Percentiles rank a stretch among this genome's conserved stretches.
Evolutionary conservation across 2,113 vertebrate genomes (phyloP).

Genomic region (Periophthalmus modestus): DNA sequence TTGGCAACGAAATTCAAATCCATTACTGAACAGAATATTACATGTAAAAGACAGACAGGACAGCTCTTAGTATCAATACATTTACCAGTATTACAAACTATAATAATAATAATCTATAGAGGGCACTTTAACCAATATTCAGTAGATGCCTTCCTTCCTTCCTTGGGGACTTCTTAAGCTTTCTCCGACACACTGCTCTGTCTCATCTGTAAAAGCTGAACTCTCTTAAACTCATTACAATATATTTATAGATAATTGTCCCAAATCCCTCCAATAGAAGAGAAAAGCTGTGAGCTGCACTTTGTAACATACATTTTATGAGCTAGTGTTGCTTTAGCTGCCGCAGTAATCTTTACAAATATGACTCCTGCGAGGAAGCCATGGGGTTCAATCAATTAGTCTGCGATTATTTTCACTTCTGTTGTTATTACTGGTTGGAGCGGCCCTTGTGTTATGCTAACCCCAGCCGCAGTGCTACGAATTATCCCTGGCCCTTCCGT

Average conservation of each 20-base stretch:
- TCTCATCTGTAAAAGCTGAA: neutral
- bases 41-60: too few species aligned
- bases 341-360: constrained; percentile 74
- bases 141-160: neutral
- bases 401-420: constrained; percentile 83
- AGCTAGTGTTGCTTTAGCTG: constrained; percentile 44
- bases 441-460: constrained; percentile 80
- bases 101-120: neutral
- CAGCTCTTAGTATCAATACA: neutral
- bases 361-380: constrained; percentile 74
- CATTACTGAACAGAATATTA: too few species aligned
- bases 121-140: neutral
- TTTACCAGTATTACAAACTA: neutral
- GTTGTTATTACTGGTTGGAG: constrained; percentile 81
- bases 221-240: neutral
- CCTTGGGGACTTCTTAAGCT: neutral
- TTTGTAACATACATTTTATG: constrained; percentile 15
- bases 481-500: constrained; percentile 77
- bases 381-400: constrained; percentile 81
- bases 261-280: neutral
- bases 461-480: constrained; percentile 72
- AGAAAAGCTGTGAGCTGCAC: neutral
- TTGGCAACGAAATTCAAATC: too few species aligned
- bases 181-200: neutral
- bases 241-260: neutral